A percentile compares a stretch with the other conserved stretches of the same genome.
These are phyloP conservation scores for Malurus melanocephalus DNA, from an alignment of 2,113 vertebrate genomes.

Conservation along the genomic window DNA sequence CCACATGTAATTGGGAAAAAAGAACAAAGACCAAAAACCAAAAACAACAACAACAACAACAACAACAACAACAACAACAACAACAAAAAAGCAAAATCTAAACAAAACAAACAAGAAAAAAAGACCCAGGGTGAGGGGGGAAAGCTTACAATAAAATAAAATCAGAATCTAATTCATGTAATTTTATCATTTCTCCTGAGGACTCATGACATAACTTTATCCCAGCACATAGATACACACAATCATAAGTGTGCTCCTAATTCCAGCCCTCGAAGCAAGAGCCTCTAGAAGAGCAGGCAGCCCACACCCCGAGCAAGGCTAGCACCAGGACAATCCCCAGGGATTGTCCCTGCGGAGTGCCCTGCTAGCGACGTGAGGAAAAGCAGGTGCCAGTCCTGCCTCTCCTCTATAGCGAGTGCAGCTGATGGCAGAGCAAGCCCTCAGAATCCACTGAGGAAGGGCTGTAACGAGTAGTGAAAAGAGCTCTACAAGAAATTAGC, in stretches of 20 bases:
- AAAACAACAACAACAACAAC: no score
- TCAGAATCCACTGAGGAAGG: fast-evolving
- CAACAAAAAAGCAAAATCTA: no score
- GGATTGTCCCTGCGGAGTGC: fast-evolving
- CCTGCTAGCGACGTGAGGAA: fast-evolving
- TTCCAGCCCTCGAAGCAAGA: no score
- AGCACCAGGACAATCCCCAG: background rate
- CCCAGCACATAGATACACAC: fast-evolving
- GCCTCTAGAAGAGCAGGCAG: fast-evolving
- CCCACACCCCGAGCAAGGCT: fast-evolving
- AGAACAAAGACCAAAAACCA: no score
- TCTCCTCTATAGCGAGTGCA: fast-evolving
- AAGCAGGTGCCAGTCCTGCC: background rate
- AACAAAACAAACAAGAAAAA: background rate
- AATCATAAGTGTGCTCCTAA: no score
- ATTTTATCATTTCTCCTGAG: background rate
- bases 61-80: no score
- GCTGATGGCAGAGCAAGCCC: no score
- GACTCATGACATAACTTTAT: background rate
- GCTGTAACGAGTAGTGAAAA: fast-evolving
- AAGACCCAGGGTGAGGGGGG: no score
- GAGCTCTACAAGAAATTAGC: background rate
- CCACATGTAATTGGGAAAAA: background rate
- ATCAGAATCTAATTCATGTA: background rate
- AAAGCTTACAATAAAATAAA: background rate